A percentile compares a stretch with the other conserved stretches of the same genome.
Evolutionary conservation across 2,113 vertebrate species (phyloP).

Genomic region (Antigone vipio): DNA sequence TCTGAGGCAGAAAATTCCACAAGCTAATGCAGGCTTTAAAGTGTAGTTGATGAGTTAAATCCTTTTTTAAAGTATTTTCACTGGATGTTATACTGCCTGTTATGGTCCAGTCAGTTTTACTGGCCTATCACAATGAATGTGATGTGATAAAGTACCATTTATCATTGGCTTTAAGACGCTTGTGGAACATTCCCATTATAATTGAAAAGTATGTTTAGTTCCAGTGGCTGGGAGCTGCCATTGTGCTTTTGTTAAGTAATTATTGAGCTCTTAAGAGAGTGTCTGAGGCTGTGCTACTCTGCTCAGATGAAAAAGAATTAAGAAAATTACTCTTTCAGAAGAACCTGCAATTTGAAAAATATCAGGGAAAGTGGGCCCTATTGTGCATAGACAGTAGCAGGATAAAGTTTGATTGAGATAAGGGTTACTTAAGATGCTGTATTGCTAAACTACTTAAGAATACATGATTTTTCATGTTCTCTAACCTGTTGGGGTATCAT

Average conservation of each 20-base stretch:
- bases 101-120: not conserved
- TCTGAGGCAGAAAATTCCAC: not conserved
- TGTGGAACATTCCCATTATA: not conserved
- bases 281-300: not conserved
- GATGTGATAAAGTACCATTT: not conserved
- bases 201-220: not conserved
- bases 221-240: not conserved
- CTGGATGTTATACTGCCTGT: not conserved
- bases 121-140: not conserved
- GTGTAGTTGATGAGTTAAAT: not conserved
- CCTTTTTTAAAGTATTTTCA: not conserved
- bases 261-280: not conserved
- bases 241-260: not conserved
- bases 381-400: not conserved
- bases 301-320: not conserved
- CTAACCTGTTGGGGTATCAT: not conserved
- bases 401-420: not conserved
- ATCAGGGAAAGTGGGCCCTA: not conserved
- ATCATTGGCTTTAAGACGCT: not conserved
- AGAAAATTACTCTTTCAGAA: not conserved
- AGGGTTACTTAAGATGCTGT: not conserved
- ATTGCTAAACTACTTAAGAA: not conserved
- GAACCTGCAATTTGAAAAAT: not conserved
- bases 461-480: not conserved
- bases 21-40: not conserved